Evolutionary conservation across 1,140 invertebrate species (phyloP).

Genomic region (Hetaerina americana): DNA sequence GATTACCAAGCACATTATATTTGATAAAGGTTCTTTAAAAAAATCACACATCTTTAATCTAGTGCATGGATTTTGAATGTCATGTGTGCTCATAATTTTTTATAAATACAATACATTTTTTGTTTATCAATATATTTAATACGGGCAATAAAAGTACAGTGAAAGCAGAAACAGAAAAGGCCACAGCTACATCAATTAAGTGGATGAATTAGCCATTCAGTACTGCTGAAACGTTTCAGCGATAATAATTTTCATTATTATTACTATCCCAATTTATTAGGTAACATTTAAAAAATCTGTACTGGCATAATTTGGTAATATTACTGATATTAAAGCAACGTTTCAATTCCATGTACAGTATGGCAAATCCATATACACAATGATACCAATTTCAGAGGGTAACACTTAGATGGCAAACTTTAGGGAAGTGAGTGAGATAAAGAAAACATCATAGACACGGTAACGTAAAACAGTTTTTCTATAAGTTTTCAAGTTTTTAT

Average conservation of each 20-base stretch:
- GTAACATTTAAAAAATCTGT: not conserved
- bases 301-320: not conserved
- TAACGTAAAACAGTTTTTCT: too few relatives aligned
- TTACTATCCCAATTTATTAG: not conserved
- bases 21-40: not conserved
- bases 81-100: not conserved
- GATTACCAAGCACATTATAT: not conserved
- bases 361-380: not conserved
- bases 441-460: too few relatives aligned
- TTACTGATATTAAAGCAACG: not conserved
- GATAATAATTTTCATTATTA: not conserved
- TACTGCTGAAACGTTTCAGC: not conserved
- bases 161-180: not conserved
- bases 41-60: not conserved
- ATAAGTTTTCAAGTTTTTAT: too few relatives aligned
- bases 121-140: constrained; percentile 1
- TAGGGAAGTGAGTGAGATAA: not conserved
- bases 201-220: not conserved
- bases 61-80: not conserved
- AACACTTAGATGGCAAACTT: not conserved
- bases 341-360: not conserved
- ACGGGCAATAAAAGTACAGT: not conserved
- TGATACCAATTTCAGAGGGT: not conserved
- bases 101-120: not conserved
- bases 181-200: not conserved